Percentiles rank a stretch among this genome's conserved stretches.
Evolutionary conservation across 2,888 invertebrate species (phyloP).

Genomic region (Sinotaia quadrata): DNA sequence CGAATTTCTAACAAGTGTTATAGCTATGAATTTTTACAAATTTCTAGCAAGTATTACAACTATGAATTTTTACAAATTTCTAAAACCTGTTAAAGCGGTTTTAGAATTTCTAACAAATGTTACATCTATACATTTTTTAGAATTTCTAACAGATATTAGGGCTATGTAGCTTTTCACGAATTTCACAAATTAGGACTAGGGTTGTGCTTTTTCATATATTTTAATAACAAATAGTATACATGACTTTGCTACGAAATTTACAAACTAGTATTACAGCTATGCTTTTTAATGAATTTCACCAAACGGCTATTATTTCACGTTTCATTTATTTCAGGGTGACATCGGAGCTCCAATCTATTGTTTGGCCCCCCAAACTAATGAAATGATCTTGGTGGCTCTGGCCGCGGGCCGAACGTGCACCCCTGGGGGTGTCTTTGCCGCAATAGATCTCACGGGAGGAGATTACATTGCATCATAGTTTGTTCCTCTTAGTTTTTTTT

Average conservation of each 20-base stretch:
- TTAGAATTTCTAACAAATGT: too few relatives aligned
- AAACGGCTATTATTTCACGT: background rate
- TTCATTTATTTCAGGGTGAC: conserved; percentile 18
- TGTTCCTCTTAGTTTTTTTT: background rate
- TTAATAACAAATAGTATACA: too few relatives aligned
- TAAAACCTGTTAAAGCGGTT: too few relatives aligned
- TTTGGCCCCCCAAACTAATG: conserved; percentile 16
- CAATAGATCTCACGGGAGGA: conserved; percentile 28
- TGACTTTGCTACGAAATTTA: background rate
- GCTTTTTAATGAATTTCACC: background rate
- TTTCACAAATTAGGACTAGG: too few relatives aligned
- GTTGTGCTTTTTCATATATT: too few relatives aligned
- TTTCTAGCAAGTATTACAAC: too few relatives aligned
- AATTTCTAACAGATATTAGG: too few relatives aligned
- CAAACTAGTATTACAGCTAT: background rate
- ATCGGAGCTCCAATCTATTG: conserved; percentile 23
- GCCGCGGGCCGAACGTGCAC: conserved; percentile 17
- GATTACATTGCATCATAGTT: background rate
- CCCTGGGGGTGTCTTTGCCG: conserved; percentile 13
- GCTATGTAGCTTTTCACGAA: too few relatives aligned
- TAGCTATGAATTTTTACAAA: too few relatives aligned
- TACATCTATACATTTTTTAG: too few relatives aligned
- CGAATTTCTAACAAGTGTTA: too few relatives aligned
- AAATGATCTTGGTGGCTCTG: conserved; percentile 24
- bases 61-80: too few relatives aligned